Conservation (phyloP, 2,888 invertebrate species). For the Bellardia pandia region DNA sequence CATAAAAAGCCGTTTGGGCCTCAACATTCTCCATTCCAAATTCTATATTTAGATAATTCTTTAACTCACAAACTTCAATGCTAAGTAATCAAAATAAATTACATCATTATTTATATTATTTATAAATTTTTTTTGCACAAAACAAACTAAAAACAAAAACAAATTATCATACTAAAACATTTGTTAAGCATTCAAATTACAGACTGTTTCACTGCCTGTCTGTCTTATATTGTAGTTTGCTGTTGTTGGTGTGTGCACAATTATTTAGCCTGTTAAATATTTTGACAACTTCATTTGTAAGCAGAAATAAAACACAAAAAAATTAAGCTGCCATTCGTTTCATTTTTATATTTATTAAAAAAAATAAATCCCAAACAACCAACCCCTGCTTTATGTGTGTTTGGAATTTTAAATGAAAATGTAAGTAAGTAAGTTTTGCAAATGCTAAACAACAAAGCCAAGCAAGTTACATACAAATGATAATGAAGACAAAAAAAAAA, state of each 20-base stretch:
- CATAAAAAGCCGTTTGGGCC: not conserved
- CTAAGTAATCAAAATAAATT: conserved; percentile 21
- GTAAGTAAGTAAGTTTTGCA: conserved; percentile 45
- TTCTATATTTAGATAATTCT: conserved; percentile 1
- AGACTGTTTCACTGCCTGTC: not conserved
- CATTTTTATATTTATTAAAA: conserved; percentile 26
- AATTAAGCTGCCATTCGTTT: conserved; percentile 62
- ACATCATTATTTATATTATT: conserved; percentile 6
- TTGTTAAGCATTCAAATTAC: conserved; percentile 41
- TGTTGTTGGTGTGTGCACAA: conserved; percentile 56
- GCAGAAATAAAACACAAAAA: conserved; percentile 48
- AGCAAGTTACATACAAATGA: conserved; percentile 14
- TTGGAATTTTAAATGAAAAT: conserved; percentile 66
- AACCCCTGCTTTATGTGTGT: conserved; percentile 52
- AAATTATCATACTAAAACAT: conserved; percentile 13
- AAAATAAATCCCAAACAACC: conserved; percentile 35
- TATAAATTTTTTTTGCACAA: not conserved
- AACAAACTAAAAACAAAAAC: not conserved
- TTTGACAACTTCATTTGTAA: conserved; percentile 74
- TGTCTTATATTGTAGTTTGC: not conserved
- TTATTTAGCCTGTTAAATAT: conserved; percentile 72
- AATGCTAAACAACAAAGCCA: conserved; percentile 38
- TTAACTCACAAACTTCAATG: not conserved
- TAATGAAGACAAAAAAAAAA: not conserved
- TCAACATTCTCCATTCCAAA: not conserved